These are phyloP conservation scores for Plebejus argus DNA, from an alignment of 2,888 invertebrate genomes.

Conservation along the genomic window DNA sequence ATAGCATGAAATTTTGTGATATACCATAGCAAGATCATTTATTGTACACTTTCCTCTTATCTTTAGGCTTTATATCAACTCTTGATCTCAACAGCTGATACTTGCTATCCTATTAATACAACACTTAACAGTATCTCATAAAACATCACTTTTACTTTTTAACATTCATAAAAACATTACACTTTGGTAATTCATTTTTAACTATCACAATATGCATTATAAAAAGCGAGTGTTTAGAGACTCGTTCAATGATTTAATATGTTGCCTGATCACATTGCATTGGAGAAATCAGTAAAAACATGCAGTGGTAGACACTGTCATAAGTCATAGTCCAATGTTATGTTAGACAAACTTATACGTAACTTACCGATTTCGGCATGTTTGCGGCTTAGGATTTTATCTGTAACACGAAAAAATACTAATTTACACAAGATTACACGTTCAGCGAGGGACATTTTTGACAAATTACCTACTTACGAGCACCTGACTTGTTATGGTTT, in stretches of 20 bases:
- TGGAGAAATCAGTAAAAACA: slow-evolving; percentile 69
- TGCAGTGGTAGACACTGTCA: slow-evolving; percentile 49
- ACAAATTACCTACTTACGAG: slow-evolving; percentile 10
- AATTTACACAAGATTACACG: slow-evolving; percentile 36
- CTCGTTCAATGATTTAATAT: slow-evolving; percentile 53
- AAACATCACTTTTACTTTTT: slow-evolving; percentile 50
- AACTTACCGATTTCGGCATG: slow-evolving; percentile 85
- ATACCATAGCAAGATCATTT: not conserved
- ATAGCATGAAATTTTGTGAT: not conserved
- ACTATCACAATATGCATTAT: slow-evolving; percentile 38
- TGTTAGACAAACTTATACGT: slow-evolving; percentile 32
- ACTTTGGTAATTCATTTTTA: slow-evolving; percentile 29
- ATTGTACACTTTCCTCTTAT: slow-evolving; percentile 15
- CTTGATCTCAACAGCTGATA: slow-evolving; percentile 25
- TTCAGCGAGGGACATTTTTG: not conserved
- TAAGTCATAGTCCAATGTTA: slow-evolving; percentile 37
- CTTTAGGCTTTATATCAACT: slow-evolving; percentile 18
- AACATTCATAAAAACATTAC: slow-evolving; percentile 38
- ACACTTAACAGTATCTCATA: slow-evolving; percentile 15
- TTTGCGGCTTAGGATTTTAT: slow-evolving; percentile 78
- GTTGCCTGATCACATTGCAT: slow-evolving; percentile 63
- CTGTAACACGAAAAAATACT: slow-evolving; percentile 66
- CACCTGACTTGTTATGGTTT: not conserved
- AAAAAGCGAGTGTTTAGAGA: slow-evolving; percentile 38
- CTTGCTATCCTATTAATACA: slow-evolving; percentile 23